Conservation (phyloP, 2,113 vertebrate genomes). For the Cygnus atratus region DNA sequence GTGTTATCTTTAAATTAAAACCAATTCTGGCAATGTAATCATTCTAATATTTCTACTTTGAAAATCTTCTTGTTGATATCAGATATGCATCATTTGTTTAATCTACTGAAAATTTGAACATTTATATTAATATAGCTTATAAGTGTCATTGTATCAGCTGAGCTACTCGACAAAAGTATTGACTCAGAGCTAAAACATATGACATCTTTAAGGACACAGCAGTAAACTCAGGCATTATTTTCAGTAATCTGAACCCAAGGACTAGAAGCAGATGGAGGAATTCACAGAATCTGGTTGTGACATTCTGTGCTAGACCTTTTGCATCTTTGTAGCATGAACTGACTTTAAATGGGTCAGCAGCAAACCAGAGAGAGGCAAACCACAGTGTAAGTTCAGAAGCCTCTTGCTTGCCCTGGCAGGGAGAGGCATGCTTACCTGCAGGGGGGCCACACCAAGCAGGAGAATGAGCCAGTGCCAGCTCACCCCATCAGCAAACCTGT, state of each 20-base stretch:
- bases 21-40: background rate
- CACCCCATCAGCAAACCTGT: fast-evolving
- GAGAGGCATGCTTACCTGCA: background rate
- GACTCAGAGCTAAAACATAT: background rate
- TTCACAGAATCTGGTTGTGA: background rate
- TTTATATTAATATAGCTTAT: background rate
- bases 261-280: background rate
- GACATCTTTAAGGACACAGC: background rate
- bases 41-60: background rate
- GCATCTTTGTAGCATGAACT: background rate
- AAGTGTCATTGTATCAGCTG: background rate
- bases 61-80: background rate
- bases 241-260: background rate
- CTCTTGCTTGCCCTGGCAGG: background rate
- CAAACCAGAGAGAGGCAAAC: background rate
- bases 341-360: background rate
- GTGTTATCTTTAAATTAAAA: background rate
- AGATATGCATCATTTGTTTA: background rate
- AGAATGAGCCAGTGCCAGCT: background rate
- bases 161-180: background rate
- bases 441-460: background rate
- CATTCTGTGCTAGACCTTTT: background rate
- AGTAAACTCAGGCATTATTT: background rate
- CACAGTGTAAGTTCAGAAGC: background rate
- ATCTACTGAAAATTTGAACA: background rate